These are phyloP conservation scores for Smittia sp. DNA, from an alignment of 2,888 invertebrate genomes.

Conservation along the genomic window DNA sequence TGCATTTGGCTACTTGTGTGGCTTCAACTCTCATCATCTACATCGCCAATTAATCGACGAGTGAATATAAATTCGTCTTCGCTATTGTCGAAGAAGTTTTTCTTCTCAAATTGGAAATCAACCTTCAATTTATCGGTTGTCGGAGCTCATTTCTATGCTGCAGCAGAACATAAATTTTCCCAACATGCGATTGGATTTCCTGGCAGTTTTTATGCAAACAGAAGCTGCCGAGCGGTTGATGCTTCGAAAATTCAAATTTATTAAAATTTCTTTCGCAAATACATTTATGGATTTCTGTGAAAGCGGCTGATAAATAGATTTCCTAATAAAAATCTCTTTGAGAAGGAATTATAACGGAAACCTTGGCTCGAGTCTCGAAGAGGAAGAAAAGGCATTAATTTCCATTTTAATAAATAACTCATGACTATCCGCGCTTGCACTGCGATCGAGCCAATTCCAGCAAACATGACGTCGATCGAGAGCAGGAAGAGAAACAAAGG, in stretches of 20 bases:
- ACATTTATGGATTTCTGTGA: conserved; percentile 1
- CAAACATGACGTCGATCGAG: not conserved
- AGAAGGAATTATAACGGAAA: not conserved
- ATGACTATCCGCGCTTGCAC: not conserved
- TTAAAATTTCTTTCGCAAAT: not conserved
- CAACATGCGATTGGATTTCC: not conserved
- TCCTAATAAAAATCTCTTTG: not conserved
- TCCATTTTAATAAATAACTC: conserved; percentile 1
- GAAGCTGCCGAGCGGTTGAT: not conserved
- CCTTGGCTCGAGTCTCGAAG: not conserved
- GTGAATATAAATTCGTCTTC: not conserved
- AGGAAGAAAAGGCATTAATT: not conserved
- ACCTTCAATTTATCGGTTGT: conserved; percentile 8
- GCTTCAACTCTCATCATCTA: not conserved
- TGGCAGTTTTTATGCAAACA: conserved; percentile 7
- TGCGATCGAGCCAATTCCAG: not conserved
- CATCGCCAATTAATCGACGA: not conserved
- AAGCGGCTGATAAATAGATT: not conserved
- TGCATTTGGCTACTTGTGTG: not conserved
- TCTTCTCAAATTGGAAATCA: not conserved
- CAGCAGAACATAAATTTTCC: not conserved
- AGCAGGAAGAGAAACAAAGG: not conserved
- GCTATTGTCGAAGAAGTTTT: not conserved
- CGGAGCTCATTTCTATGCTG: not conserved
- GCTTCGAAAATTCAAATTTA: conserved; percentile 3